Evolutionary conservation across 2,888 invertebrate genomes (phyloP), one percentile per base, ranked within the genome.

Genomic region (Cerastoderma edule): DNA sequence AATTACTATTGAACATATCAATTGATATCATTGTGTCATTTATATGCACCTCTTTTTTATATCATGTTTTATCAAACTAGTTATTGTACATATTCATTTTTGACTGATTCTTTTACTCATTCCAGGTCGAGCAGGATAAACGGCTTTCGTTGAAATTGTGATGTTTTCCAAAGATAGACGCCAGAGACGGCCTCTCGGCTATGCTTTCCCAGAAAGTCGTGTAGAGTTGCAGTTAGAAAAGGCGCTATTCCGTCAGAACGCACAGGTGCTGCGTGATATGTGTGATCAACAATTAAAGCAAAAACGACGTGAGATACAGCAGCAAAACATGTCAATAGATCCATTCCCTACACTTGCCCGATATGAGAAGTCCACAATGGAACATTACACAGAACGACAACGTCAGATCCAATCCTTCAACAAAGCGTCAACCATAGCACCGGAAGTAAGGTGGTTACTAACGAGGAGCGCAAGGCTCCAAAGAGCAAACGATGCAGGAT

Each of bases 401-500:
- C 39, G 35, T 60, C 48, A 48, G 33, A 13, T 46, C 4, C 27
- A 48, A 2, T 44, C 63, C 19, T 22, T 39, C 0, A 70, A 33
- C n/a, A 13, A 63, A 8, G 27, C 24, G 8, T 33, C 70, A 3
- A 50, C 30, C 22, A 65, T 78, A 13, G 39, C 78, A 32, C 78
- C 78, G 48, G 78, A 83, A 72, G 67, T 77, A 46, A 73, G 80
- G 39, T 81, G 79, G 72, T 56, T 81, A 13, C 46, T 81, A 13
- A 79, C 84, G n/a, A 67, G 83, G 60, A 83, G 80, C 39, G 83
- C 84, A 16, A 67, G 75, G 32, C 67, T 82, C 39, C 80, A 74
- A 24, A 53, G 80, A 63, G 76, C 83, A 16, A 87, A 87, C 67
- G 83, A 87, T 48, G 87, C 87, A 0, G 77, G 80, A 1, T 80